phyloP scores from a whole-genome alignment of 2,888 invertebrate species.

The Aleiodes leptofemur region DNA sequence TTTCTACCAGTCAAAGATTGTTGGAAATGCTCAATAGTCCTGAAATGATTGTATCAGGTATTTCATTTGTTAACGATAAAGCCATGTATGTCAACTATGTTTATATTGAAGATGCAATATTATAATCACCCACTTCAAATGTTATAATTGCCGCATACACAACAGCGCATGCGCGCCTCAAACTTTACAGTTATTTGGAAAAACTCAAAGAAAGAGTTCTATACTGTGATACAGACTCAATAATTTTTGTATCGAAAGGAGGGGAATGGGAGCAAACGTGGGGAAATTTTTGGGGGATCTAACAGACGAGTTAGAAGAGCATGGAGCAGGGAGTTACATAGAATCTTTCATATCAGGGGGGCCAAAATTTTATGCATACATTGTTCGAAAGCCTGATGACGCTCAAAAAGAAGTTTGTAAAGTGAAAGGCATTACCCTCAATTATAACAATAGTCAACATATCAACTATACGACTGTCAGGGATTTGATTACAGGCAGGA shows the following conservation, averaged over 20 bases:
- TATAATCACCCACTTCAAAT: constrained; percentile 53
- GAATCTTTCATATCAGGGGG: constrained; percentile 66
- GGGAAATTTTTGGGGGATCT: constrained; percentile 67
- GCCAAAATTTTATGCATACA: constrained; percentile 65
- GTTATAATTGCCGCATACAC: constrained; percentile 67
- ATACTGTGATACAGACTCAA: constrained; percentile 63
- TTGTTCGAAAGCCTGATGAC: constrained; percentile 25
- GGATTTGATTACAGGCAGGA: constrained; percentile 11
- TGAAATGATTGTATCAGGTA: constrained; percentile 48
- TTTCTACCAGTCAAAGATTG: constrained; percentile 43
- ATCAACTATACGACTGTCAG: constrained; percentile 47
- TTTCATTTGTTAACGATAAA: constrained; percentile 30
- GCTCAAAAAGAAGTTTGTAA: constrained; percentile 52
- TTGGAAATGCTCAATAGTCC: constrained; percentile 52
- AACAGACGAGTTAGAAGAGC: constrained; percentile 66
- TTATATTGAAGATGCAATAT: constrained; percentile 42
- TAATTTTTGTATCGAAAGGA: constrained; percentile 60
- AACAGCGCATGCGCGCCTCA: constrained; percentile 64
- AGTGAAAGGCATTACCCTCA: constrained; percentile 53
- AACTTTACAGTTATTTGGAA: constrained; percentile 66
- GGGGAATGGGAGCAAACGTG: constrained; percentile 53
- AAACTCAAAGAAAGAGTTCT: constrained; percentile 63
- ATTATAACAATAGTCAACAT: constrained; percentile 42
- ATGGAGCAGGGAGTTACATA: constrained; percentile 60
- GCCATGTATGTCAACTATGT: too few relatives aligned